Evolutionary conservation across 2,113 vertebrate genomes (phyloP), one percentile per base, ranked within the genome.

Genomic region (Hemicordylus capensis): DNA sequence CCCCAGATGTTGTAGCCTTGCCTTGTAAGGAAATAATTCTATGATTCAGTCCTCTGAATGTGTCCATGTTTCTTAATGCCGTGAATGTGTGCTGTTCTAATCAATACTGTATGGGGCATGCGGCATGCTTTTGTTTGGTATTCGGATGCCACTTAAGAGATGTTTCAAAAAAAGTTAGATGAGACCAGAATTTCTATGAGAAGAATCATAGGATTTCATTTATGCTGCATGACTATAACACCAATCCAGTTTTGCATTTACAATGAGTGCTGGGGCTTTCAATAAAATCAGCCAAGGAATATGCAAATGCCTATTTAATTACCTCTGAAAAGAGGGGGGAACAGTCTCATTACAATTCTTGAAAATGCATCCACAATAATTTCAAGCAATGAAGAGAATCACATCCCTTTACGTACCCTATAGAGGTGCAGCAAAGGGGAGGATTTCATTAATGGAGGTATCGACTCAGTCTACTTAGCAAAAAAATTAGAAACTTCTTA

Each of bases 171-270:
- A 54, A 82, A 4, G 46, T 74, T 83, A 44, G 22, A 83, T 61
- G 81, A 85, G 80, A 81, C 54, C 34, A 87, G 44, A 69, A 89
- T 93, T 91, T 94, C 87, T 90, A 86, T 93, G 85, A 88, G 73
- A 91, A 91, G 91, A 39, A 74, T 89, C 89, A 14, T 28, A 44
- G 82, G 63, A 83, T 90, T 88, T 86, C 86, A 90, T 86, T 91
- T 93, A 79, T 85, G 28, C 59, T 88, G 89, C 74, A 73, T 87
- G 81, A 70, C 34, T 72, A 93, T 67, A 75, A 39, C 80, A 51
- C 83, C 78, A 63, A 17, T 83, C 84, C 59, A 76, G 80, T 83
- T 90, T 61, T 92, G 91, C 90, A 90, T 92, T 90, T 88, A 85
- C 88, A 88, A 91, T 92, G 85, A 90, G 56, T 34, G 70, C 70